Conservation (phyloP, 2,797 vertebrate species). For the Oceanodroma leucorhoa region DNA sequence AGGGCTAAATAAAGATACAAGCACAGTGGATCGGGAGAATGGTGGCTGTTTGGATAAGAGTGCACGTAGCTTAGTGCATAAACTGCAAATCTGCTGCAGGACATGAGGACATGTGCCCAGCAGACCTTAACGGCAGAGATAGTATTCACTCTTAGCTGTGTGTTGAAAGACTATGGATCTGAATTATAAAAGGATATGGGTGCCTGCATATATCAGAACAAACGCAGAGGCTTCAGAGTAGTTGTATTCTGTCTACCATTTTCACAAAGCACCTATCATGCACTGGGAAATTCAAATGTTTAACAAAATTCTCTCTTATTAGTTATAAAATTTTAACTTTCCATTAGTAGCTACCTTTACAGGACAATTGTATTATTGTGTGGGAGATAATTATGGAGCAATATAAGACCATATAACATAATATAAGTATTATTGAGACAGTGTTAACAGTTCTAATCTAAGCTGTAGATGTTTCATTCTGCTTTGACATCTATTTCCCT, state of each 20-base stretch:
- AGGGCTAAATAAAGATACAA: not conserved
- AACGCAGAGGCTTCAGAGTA: not conserved
- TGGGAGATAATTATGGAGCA: not conserved
- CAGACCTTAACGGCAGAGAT: not conserved
- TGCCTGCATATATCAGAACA: not conserved
- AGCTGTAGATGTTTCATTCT: not conserved
- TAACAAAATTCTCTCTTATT: not conserved
- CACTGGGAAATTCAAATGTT: not conserved
- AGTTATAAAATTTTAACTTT: not conserved
- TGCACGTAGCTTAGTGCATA: not conserved
- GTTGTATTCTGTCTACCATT: not conserved
- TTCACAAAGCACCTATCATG: not conserved
- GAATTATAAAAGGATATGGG: not conserved
- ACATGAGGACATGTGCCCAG: not conserved
- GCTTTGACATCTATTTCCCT: not conserved
- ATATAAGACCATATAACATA: not conserved
- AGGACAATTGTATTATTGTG: not conserved
- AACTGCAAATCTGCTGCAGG: not conserved
- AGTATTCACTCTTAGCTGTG: not conserved
- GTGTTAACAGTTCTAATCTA: not conserved
- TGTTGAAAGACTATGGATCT: not conserved
- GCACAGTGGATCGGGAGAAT: not conserved
- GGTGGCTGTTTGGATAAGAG: not conserved
- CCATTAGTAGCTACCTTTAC: not conserved
- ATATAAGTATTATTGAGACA: not conserved